Evolutionary conservation across 2,888 invertebrate species (phyloP).

Genomic region (Pyrochroa serraticornis): DNA sequence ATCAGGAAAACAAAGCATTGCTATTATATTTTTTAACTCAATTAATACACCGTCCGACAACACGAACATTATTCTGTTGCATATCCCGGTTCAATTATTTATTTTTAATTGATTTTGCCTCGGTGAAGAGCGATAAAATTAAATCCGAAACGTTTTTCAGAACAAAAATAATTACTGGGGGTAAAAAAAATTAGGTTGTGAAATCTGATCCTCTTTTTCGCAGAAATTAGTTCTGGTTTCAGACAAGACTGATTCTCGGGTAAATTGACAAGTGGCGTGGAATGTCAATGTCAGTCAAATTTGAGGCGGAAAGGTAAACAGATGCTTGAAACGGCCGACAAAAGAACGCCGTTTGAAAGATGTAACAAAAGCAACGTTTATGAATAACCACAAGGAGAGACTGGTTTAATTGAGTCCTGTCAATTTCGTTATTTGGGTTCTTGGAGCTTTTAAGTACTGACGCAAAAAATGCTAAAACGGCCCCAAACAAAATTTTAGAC

Average conservation of each 20-base stretch:
- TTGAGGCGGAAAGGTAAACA: not conserved
- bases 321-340: not conserved
- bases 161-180: too few relatives aligned
- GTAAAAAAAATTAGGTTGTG: not conserved
- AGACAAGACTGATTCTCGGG: not conserved
- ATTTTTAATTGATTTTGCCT: conserved; percentile 20
- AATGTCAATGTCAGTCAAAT: not conserved
- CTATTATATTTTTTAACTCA: conserved; percentile 18
- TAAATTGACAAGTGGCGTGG: conserved; percentile 1
- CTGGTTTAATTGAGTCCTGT: too few relatives aligned
- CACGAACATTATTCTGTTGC: conserved; percentile 15
- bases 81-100: conserved; percentile 20
- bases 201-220: not conserved
- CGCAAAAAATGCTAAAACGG: too few relatives aligned
- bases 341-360: too few relatives aligned
- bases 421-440: too few relatives aligned
- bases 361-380: too few relatives aligned
- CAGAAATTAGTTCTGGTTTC: not conserved
- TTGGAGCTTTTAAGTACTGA: too few relatives aligned
- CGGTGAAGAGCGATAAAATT: too few relatives aligned
- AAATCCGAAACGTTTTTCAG: too few relatives aligned
- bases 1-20: conserved; percentile 26
- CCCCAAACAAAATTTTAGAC: too few relatives aligned
- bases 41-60: conserved; percentile 19
- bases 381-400: too few relatives aligned